Evolutionary conservation across 2,113 vertebrate species (phyloP).

Genomic region (Myiagra hebetior): DNA sequence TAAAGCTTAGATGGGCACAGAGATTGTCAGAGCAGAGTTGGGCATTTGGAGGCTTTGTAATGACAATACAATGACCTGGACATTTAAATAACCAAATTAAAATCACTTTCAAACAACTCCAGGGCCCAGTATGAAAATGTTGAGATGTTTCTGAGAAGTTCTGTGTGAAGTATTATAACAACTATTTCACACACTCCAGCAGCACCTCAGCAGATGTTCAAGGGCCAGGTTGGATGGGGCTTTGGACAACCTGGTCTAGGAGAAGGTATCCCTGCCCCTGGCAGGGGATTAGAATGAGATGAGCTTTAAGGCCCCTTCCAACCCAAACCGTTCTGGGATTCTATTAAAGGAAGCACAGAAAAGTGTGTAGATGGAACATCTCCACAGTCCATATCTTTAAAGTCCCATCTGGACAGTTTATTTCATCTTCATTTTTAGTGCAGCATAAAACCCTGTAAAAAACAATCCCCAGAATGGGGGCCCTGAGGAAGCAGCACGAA

Average conservation of each 20-base stretch:
- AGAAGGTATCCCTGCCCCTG: not conserved
- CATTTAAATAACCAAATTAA: not conserved
- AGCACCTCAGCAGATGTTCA: not conserved
- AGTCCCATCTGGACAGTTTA: slow-evolving; percentile 13
- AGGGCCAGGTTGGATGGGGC: not conserved
- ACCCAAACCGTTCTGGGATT: not conserved
- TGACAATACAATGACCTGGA: not conserved
- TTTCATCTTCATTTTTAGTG: slow-evolving; percentile 29
- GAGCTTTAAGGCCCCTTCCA: not conserved
- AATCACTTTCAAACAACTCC: not conserved
- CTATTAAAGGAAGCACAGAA: not conserved
- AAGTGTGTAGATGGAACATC: not conserved
- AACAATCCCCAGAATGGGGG: not conserved
- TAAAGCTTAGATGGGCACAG: not conserved
- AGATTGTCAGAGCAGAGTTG: not conserved
- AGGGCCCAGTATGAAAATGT: not conserved
- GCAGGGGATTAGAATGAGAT: not conserved
- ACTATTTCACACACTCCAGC: not conserved
- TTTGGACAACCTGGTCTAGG: not conserved
- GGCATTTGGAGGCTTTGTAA: not conserved
- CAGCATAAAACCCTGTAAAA: not conserved
- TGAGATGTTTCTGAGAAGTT: not conserved
- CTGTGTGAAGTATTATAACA: not conserved
- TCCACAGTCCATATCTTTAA: not conserved
- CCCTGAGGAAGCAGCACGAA: not conserved